Base-by-base conservation (phyloP, 2,797 vertebrate genomes). In the Gambelia wislizenii region DNA sequence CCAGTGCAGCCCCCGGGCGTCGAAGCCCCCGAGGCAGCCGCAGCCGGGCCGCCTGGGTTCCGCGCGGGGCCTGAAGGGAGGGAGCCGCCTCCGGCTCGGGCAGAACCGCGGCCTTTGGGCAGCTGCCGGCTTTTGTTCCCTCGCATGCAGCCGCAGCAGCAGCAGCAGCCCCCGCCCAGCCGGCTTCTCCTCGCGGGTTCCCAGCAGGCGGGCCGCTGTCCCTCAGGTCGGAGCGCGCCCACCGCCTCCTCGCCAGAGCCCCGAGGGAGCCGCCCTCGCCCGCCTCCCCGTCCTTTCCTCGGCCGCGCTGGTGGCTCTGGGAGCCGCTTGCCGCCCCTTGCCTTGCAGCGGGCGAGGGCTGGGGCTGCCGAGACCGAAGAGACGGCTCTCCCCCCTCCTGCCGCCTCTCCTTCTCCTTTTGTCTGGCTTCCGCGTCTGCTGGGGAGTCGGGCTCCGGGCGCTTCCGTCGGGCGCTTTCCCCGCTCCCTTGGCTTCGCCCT, bases 301-400 rank as follows among this genome's bases (percentile, higher is more conserved):
- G 54, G 80, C 81, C 72, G n/a, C 44, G 54, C 77, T 56, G 39
- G 87, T 80, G 70, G 90, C 91, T 89, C 91, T 92, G 88, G 36
- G 89, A 83, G 84, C 44, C 18, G 52, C 64, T 47, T 78, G 61
- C 90, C 84, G 84, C 90, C 89, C 91, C 69, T 88, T 78, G 87
- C 92, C 90, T 85, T 90, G 89, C 94, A 87, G 39, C 86, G 3
- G 74, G 88, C 54, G 76, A 69, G 80, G n/a, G 90, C 75, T 70
- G 0, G 39, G 67, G 16, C 42, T 89, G 82, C 90, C 49, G 47
- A 3, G 0, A 0, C 56, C 56, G 20, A 59, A 59, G 20, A 20
- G 56, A 56, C 18, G 70, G 33, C 84, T 69, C 44, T 1, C 64
- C 13, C 69, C 79, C 12, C n/a, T 14, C n/a, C 25, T 1, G 10